A percentile compares a stretch with the other conserved stretches of the same genome.
Conservation (phyloP, 2,113 vertebrate species). For the Setophaga coronata region DNA sequence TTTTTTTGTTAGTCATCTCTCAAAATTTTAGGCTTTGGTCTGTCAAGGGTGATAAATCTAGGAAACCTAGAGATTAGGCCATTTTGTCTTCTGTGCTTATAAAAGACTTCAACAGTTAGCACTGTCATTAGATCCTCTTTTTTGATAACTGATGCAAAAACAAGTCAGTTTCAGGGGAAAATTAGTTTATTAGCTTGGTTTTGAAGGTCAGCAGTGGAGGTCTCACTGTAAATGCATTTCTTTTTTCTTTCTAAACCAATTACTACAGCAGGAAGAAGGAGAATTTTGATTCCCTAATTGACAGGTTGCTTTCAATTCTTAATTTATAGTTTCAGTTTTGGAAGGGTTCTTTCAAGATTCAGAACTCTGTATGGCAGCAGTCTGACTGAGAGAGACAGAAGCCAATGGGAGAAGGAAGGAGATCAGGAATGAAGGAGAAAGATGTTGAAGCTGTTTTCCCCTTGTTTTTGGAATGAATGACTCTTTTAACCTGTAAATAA, state of each 20-base stretch:
- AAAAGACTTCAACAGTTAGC: neutral
- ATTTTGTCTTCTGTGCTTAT: neutral
- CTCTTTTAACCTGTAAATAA: neutral
- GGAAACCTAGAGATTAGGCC: neutral
- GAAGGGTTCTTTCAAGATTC: neutral
- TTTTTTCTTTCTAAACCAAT: neutral
- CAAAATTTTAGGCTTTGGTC: neutral
- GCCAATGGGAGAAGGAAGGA: neutral
- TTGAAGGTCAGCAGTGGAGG: neutral
- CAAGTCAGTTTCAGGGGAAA: neutral
- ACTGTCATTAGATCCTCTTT: neutral
- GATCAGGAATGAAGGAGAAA: neutral
- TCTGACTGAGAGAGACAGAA: neutral
- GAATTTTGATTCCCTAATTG: neutral
- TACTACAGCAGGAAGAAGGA: neutral
- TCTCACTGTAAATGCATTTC: neutral
- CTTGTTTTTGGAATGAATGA: neutral
- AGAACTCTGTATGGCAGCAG: neutral
- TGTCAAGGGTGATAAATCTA: neutral
- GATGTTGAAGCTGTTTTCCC: neutral
- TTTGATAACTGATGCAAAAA: neutral
- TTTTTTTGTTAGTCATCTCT: neutral
- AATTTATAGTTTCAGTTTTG: conserved; percentile 8
- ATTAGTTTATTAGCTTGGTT: neutral
- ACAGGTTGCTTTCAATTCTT: neutral